These are phyloP conservation scores for Oxyscelio sp. DNA, from an alignment of 2,888 invertebrate genomes.

Conservation along the genomic window DNA sequence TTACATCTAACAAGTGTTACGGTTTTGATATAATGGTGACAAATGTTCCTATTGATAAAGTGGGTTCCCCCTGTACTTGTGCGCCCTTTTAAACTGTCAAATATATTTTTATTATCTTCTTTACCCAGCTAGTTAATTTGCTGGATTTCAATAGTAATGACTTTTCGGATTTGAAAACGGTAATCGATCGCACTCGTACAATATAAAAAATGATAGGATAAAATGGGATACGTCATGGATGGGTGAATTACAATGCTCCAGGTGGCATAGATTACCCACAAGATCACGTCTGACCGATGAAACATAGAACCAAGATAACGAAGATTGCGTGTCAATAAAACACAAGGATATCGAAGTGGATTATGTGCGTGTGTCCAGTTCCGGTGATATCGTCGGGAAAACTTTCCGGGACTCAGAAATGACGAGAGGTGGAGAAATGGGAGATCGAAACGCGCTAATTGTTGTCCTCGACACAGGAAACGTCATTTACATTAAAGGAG, in stretches of 20 bases:
- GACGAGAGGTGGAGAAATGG: background rate
- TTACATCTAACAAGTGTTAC: conserved; percentile 24
- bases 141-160: conserved; percentile 58
- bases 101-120: conserved; percentile 58
- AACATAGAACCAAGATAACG: conserved; percentile 73
- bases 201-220: conserved; percentile 50
- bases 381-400: conserved; percentile 28
- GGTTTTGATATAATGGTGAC: conserved; percentile 37
- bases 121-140: conserved; percentile 58
- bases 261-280: conserved; percentile 78
- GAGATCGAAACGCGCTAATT: conserved; percentile 12
- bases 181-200: conserved; percentile 59
- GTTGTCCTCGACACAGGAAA: conserved; percentile 24
- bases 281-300: conserved; percentile 76
- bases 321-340: conserved; percentile 76
- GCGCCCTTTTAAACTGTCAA: conserved; percentile 63
- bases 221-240: conserved; percentile 52
- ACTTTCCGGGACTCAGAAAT: background rate
- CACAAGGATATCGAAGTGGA: conserved; percentile 69
- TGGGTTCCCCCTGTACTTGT: background rate
- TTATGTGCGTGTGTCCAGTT: conserved; percentile 73
- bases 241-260: conserved; percentile 71
- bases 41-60: conserved; percentile 47
- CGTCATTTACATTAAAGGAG: conserved; percentile 24
- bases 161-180: conserved; percentile 54